Evolutionary conservation across 2,797 vertebrate species (phyloP).

Genomic region (Lemur catta): DNA sequence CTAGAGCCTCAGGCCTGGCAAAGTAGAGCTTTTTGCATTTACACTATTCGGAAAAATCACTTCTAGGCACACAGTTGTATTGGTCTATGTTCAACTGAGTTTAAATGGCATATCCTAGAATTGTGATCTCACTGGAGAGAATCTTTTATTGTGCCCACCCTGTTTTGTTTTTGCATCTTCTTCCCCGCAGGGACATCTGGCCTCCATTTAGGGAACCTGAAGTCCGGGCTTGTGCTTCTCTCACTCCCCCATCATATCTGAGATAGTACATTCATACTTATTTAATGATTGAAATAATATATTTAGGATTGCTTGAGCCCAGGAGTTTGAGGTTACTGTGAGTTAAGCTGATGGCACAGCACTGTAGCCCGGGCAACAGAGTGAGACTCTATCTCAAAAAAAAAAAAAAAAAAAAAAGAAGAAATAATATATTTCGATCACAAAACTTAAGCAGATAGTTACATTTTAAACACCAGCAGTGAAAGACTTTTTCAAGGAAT

Average conservation of each 20-base stretch:
- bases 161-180: neutral
- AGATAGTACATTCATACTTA: neutral
- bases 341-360: too few relatives aligned
- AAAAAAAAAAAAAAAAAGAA: too few relatives aligned
- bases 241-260: neutral
- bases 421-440: neutral
- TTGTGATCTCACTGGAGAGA: neutral
- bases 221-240: neutral
- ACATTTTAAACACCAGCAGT: neutral
- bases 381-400: too few relatives aligned
- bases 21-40: neutral
- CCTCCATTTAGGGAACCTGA: neutral
- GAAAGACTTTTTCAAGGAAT: conserved; percentile 11
- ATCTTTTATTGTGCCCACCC: neutral
- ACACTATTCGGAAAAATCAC: neutral
- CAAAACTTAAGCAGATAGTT: neutral
- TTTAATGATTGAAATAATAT: neutral
- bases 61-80: neutral
- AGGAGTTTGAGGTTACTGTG: too few relatives aligned
- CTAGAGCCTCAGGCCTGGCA: neutral
- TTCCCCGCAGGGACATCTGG: neutral
- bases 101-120: neutral
- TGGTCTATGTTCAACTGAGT: neutral
- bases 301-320: neutral
- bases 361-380: too few relatives aligned